Evolutionary conservation across 2,797 vertebrate species (phyloP).

Genomic region (Oryzias dopingdopingensis): DNA sequence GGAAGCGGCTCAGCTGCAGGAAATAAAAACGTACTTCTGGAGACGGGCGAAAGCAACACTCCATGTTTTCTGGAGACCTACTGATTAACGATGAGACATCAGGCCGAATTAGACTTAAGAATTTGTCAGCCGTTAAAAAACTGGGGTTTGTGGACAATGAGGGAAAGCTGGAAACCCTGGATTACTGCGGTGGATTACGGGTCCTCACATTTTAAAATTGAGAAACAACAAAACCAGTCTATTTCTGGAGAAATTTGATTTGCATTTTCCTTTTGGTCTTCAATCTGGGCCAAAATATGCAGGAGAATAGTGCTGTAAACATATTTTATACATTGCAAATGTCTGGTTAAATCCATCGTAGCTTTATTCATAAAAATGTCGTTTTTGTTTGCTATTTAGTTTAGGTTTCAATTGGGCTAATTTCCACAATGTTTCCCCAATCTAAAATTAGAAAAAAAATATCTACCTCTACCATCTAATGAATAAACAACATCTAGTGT

Average conservation of each 20-base stretch:
- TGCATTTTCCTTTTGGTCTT: conserved; percentile 44
- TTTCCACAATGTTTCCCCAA: too few relatives aligned
- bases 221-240: conserved; percentile 27
- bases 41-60: conserved; percentile 30
- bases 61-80: conserved; percentile 50
- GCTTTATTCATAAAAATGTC: background rate
- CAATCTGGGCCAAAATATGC: conserved; percentile 35
- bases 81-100: conserved; percentile 52
- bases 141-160: conserved; percentile 8
- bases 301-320: conserved; percentile 12
- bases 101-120: conserved; percentile 10
- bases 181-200: conserved; percentile 44
- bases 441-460: too few relatives aligned
- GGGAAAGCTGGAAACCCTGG: conserved; percentile 34
- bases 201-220: conserved; percentile 32
- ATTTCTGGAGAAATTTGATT: conserved; percentile 51
- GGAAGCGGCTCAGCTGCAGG: conserved; percentile 65
- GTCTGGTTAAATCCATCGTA: conserved; percentile 40
- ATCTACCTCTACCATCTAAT: too few relatives aligned
- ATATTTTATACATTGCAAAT: conserved; percentile 17
- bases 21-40: conserved; percentile 50
- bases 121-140: conserved; percentile 31
- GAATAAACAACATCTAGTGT: too few relatives aligned
- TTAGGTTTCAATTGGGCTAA: too few relatives aligned
- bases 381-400: too few relatives aligned